phyloP scores from a whole-genome alignment of 2,888 invertebrate species.

The Cheiracanthium punctorium region DNA sequence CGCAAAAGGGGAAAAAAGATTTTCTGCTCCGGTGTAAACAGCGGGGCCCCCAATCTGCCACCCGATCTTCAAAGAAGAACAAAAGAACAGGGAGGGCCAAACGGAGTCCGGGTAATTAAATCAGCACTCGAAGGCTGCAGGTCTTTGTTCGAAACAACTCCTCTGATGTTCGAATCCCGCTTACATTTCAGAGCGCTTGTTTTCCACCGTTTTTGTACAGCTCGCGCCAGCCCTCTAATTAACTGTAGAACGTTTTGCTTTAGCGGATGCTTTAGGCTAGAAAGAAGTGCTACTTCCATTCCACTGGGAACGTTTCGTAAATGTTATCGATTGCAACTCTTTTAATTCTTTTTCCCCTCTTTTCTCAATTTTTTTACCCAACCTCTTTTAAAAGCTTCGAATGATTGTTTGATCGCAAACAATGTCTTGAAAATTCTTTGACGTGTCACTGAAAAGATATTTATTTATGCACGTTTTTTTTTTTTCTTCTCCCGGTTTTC shows the following conservation, averaged over 20 bases:
- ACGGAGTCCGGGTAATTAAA: conserved; percentile 65
- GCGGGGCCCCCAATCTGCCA: conserved; percentile 59
- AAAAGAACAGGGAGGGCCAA: conserved; percentile 52
- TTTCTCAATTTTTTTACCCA: conserved; percentile 13
- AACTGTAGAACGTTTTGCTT: conserved; percentile 52
- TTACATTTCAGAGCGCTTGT: conserved; percentile 63
- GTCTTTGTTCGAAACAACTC: conserved; percentile 64
- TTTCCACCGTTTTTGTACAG: conserved; percentile 60
- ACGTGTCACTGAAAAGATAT: conserved; percentile 47
- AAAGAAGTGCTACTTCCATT: conserved; percentile 59
- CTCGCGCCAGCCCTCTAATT: conserved; percentile 47
- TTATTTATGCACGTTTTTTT: conserved; percentile 58
- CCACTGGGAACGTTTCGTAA: conserved; percentile 51
- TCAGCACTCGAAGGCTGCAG: conserved; percentile 60
- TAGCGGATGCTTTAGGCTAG: conserved; percentile 54
- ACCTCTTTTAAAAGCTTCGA: conserved; percentile 32
- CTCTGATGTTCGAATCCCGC: conserved; percentile 52
- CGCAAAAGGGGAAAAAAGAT: conserved; percentile 45
- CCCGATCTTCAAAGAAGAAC: conserved; percentile 64
- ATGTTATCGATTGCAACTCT: conserved; percentile 64
- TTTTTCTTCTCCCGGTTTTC: conserved; percentile 37
- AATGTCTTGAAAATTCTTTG: conserved; percentile 60
- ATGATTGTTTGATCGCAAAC: conserved; percentile 68
- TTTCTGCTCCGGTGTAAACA: conserved; percentile 55
- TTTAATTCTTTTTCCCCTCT: conserved; percentile 43